These are phyloP conservation scores for Dasypolia templi DNA, from an alignment of 2,888 invertebrate species.

Conservation along the genomic window DNA sequence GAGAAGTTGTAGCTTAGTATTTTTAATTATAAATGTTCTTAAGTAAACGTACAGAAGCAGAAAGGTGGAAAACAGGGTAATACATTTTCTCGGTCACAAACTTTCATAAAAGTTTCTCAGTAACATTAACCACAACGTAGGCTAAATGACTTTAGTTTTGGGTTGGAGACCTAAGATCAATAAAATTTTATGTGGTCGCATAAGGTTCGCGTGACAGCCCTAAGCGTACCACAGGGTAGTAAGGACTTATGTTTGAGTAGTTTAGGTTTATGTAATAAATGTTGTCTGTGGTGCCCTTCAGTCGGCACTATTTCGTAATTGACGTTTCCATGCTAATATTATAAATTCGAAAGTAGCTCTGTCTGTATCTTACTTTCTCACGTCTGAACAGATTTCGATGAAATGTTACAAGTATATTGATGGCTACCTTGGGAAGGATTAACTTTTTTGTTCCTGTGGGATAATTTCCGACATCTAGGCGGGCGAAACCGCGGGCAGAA, in stretches of 20 bases:
- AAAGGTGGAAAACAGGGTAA: conserved; percentile 21
- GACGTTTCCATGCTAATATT: too few species aligned
- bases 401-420: too few species aligned
- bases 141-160: conserved; percentile 64
- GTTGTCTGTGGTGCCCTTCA: conserved; percentile 32
- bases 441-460: too few species aligned
- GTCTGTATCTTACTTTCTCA: too few species aligned
- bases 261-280: conserved; percentile 49
- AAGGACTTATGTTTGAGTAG: conserved; percentile 38
- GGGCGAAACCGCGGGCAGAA: too few species aligned
- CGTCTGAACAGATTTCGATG: too few species aligned
- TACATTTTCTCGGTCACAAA: conserved; percentile 40
- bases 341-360: too few species aligned
- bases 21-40: too few species aligned
- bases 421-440: too few species aligned
- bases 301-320: conserved; percentile 25
- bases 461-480: too few species aligned
- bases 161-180: conserved; percentile 59
- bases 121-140: conserved; percentile 53
- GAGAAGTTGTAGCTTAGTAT: not conserved
- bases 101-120: conserved; percentile 46
- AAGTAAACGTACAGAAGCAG: not conserved
- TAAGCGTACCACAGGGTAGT: conserved; percentile 36
- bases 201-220: conserved; percentile 59
- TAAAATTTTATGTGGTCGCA: conserved; percentile 65